phyloP scores from a whole-genome alignment of 2,113 vertebrate species.

The Anguilla japonica region DNA sequence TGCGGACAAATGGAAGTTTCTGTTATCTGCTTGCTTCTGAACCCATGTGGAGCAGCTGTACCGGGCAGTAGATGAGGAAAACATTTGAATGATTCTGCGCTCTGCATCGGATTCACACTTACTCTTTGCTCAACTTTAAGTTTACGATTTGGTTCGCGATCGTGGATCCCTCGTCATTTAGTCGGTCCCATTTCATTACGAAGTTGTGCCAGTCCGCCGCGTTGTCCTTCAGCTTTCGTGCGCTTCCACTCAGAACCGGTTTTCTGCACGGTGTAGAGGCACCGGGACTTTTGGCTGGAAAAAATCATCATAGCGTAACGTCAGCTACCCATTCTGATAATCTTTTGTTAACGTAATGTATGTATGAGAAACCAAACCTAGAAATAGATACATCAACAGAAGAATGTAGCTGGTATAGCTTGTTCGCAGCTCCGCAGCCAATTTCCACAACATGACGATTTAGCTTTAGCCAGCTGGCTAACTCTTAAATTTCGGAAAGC shows the following conservation, averaged over 20 bases:
- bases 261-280: slow-evolving; percentile 68
- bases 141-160: slow-evolving; percentile 76
- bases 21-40: too few species aligned
- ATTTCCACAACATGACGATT: background rate
- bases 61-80: too few species aligned
- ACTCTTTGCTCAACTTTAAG: slow-evolving; percentile 71
- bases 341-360: background rate
- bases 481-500: background rate
- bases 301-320: background rate
- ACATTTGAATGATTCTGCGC: too few species aligned
- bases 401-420: background rate
- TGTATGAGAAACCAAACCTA: background rate
- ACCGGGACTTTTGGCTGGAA: slow-evolving; percentile 59
- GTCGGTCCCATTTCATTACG: slow-evolving; percentile 83
- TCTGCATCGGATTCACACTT: slow-evolving; percentile 36
- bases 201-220: slow-evolving; percentile 95
- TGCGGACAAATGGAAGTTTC: too few species aligned
- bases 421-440: background rate
- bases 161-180: slow-evolving; percentile 77
- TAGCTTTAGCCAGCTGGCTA: background rate
- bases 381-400: background rate
- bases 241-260: slow-evolving; percentile 78
- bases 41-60: too few species aligned
- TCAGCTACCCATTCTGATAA: background rate
- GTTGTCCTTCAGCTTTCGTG: slow-evolving; percentile 89